These are phyloP conservation scores for Gymnoscopelus braueri DNA, from an alignment of 2,797 vertebrate species.

Conservation along the genomic window DNA sequence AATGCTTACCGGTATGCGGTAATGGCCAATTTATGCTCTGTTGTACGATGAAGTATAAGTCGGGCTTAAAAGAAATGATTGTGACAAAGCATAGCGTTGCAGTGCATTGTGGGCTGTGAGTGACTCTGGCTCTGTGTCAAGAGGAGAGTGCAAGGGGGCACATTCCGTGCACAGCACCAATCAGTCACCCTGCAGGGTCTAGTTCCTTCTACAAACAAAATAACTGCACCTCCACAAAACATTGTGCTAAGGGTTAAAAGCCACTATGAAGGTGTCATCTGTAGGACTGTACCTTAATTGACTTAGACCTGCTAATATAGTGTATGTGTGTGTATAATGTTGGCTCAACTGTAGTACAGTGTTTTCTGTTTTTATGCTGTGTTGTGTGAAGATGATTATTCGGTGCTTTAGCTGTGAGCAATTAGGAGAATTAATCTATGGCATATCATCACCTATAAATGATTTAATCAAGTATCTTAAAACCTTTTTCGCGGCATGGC, in stretches of 20 bases:
- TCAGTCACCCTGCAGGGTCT: conserved; percentile 3
- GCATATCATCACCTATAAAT: not conserved
- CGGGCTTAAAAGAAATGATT: conserved; percentile 20
- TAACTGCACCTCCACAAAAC: not conserved
- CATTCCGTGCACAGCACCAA: conserved; percentile 22
- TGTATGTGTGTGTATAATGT: not conserved
- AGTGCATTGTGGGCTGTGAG: conserved; percentile 47
- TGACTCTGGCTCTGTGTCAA: conserved; percentile 50
- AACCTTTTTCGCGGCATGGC: too few species aligned
- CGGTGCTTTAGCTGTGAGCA: conserved; percentile 34
- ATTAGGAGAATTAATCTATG: conserved; percentile 24
- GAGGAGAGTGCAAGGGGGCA: conserved; percentile 22
- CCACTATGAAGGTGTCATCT: conserved; percentile 7
- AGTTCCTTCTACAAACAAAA: conserved; percentile 28
- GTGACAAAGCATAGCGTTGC: conserved; percentile 39
- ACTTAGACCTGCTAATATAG: conserved; percentile 4
- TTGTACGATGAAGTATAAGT: too few species aligned
- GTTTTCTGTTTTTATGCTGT: conserved; percentile 2
- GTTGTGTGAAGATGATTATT: conserved; percentile 43
- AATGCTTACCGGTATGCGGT: conserved; percentile 25
- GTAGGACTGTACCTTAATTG: not conserved
- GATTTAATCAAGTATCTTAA: not conserved
- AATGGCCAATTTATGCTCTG: too few species aligned
- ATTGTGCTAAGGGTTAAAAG: conserved; percentile 23
- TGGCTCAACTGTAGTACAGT: conserved; percentile 27